These are phyloP conservation scores for Adelges cooleyi DNA, from an alignment of 1,140 invertebrate species.

Conservation along the genomic window DNA sequence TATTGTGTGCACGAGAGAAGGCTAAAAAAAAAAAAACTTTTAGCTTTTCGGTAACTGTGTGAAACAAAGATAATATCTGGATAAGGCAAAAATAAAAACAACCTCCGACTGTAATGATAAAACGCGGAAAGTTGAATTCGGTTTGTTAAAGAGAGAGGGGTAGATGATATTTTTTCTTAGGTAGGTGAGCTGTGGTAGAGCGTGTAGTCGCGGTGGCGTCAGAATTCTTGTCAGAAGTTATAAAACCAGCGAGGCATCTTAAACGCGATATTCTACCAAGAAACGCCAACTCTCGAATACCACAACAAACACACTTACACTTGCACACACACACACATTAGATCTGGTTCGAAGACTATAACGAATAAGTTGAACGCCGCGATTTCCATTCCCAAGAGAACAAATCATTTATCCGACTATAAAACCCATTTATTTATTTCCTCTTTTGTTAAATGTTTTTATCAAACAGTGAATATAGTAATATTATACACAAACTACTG, in stretches of 20 bases:
- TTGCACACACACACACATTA: neutral
- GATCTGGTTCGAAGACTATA: neutral
- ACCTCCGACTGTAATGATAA: slow-evolving; percentile 16
- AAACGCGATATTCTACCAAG: neutral
- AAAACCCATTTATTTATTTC: neutral
- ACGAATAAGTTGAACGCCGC: slow-evolving; percentile 4
- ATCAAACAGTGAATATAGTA: no score
- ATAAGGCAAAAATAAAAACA: neutral
- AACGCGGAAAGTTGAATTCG: slow-evolving; percentile 12
- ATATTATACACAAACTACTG: no score
- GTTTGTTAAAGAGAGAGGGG: neutral
- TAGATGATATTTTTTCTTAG: no score
- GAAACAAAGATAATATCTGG: neutral
- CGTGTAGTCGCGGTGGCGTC: neutral
- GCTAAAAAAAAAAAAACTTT: slow-evolving; percentile 17
- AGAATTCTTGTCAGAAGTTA: slow-evolving; percentile 23
- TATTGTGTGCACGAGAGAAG: neutral
- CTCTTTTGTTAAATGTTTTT: no score
- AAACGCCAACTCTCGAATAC: neutral
- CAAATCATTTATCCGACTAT: neutral
- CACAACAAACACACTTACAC: neutral
- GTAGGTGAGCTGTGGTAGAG: no score
- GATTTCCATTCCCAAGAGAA: neutral
- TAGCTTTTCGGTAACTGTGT: neutral
- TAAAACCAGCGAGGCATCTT: slow-evolving; percentile 4